Conservation (phyloP, 1,140 invertebrate species). For the Dysdera silvatica region DNA sequence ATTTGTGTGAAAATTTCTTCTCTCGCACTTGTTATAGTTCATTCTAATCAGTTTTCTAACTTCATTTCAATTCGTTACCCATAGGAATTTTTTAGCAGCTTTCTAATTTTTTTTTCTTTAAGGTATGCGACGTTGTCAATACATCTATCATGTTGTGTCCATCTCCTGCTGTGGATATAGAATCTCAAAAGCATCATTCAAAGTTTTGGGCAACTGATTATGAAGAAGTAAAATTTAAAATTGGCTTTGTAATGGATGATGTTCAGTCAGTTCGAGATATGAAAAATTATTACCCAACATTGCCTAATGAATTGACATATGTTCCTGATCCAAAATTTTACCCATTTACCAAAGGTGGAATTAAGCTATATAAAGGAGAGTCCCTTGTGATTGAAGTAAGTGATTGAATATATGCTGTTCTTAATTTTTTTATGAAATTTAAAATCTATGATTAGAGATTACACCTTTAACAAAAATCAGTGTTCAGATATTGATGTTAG, state of each 20-base stretch:
- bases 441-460: too few relatives aligned
- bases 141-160: slow-evolving; percentile 89
- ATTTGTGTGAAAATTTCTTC: too few relatives aligned
- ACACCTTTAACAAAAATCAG: too few relatives aligned
- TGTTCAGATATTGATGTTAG: too few relatives aligned
- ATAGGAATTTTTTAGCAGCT: too few relatives aligned
- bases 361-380: slow-evolving; percentile 89
- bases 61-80: background rate
- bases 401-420: background rate
- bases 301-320: slow-evolving; percentile 72
- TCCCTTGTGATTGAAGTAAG: slow-evolving; percentile 81
- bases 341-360: slow-evolving; percentile 49
- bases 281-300: slow-evolving; percentile 71
- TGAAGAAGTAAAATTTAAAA: slow-evolving; percentile 46
- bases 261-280: slow-evolving; percentile 79
- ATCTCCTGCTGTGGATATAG: slow-evolving; percentile 62
- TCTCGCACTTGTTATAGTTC: too few relatives aligned
- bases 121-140: slow-evolving; percentile 69
- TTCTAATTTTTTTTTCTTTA: background rate
- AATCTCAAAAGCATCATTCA: slow-evolving; percentile 7
- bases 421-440: background rate
- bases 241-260: slow-evolving; percentile 94
- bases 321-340: slow-evolving; percentile 86
- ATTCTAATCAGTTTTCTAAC: too few relatives aligned
- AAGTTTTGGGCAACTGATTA: slow-evolving; percentile 24